Conservation (phyloP, 1,140 invertebrate species). For the Papilio machaon region DNA sequence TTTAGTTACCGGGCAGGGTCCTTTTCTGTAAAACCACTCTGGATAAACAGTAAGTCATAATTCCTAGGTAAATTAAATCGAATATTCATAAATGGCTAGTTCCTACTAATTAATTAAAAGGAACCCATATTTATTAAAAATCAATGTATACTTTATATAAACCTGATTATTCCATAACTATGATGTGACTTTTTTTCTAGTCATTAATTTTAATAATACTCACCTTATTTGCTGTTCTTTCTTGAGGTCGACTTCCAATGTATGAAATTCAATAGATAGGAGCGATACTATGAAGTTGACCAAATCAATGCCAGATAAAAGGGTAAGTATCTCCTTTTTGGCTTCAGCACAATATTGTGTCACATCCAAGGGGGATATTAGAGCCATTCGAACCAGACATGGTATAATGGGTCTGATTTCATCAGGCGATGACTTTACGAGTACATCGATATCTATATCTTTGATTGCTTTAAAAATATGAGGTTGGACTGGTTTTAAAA, state of each 20-base stretch:
- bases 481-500: constrained; percentile 77
- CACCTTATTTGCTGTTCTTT: constrained; percentile 95
- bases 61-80: no score
- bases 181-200: not conserved
- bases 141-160: not conserved
- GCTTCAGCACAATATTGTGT: constrained; percentile 91
- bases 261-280: constrained; percentile 96
- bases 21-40: no score
- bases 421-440: constrained; percentile 73
- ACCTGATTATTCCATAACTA: not conserved
- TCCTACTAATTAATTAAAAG: no score
- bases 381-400: constrained; percentile 95
- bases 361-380: constrained; percentile 93
- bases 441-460: constrained; percentile 72
- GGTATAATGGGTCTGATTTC: constrained; percentile 94
- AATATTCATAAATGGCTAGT: no score
- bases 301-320: constrained; percentile 94
- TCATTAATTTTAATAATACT: constrained; percentile 42
- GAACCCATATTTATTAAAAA: no score
- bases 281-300: constrained; percentile 97
- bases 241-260: constrained; percentile 94
- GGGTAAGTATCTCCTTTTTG: constrained; percentile 93
- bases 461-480: constrained; percentile 79
- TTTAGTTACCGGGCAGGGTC: no score
- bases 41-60: no score